Base-by-base conservation (phyloP, 2,888 invertebrate species). In the Thelaira solivaga region DNA sequence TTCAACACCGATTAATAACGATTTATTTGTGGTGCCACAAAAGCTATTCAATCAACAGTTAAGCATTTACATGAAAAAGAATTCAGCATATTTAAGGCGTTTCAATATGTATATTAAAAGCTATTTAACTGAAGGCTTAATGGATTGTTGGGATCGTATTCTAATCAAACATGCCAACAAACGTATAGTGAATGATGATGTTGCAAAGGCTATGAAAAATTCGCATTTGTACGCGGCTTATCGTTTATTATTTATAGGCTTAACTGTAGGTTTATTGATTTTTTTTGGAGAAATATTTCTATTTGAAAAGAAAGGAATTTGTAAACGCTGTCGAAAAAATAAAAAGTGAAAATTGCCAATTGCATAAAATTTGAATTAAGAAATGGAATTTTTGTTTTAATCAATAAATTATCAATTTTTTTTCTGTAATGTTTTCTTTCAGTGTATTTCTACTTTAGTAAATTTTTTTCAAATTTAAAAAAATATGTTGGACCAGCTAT, bases 61-160 rank as follows among this genome's bases (percentile, higher is more conserved):
- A 11, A 83, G 82, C 51, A 82, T 84, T 67, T 83, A 84, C 51
- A 76, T 83, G 80, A 80, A 72, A 7, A 82, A 82, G 57, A 82
- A 81, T 64, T 84, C 83, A 0, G 65, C 71, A 8, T 74, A 81
- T 29, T 41, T 83, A n/a, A 41, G 31, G 0, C 73, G 61, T 1
- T 82, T 84, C 13, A 81, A 84, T 76, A 24, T 31, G 26, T 57
- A 69, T 1, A 83, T 84, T n/a, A 39, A 72, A 11, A 49, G 53
- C 4, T 83, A 78, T 24, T 45, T 64, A 10, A 81, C 61, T 39
- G 71, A 73, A 16, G 84, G 83, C 5, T 57, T 84, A 41, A 76
- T 75, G 69, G 18, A 73, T 20, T 81, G 76, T 20, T 82, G 80
- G 81, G 71, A 79, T 4, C 51, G 72, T 7, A 49, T 72, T 5